Base-by-base conservation (phyloP, 2,888 invertebrate genomes). In the Dilophus febrilis region DNA sequence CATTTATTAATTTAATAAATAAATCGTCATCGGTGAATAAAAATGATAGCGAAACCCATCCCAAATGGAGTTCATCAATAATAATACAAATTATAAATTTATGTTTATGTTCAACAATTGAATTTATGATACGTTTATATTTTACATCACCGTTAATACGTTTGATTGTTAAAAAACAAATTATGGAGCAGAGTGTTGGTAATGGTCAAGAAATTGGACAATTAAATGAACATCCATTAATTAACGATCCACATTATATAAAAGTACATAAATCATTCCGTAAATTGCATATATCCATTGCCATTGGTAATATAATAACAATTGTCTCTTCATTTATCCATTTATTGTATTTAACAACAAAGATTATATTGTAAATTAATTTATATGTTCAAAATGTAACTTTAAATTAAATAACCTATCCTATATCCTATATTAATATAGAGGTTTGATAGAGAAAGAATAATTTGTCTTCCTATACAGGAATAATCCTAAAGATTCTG, bases 151-250 rank as follows among this genome's bases (percentile, higher is more conserved):
- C 80, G 11, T 72, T 88, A 55, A 63, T 87, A 30, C 66, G 66
- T 28, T 68, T 84, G 44, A 83, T 87, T 60, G 70, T 73, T 42
- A 68, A 72, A 50, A 86, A 86, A 55, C 80, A 75, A 13, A 69
- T 70, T 47, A 73, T 85, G 55, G 87, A 87, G 56, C 71, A 70
- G 37, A 71, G 74, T 0, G 76, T 78, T 4, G 85, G 85, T 18
- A 73, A 80, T 38, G 86, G 86, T 2, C 71, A 74, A 51, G 86
- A 86, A 65, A 61, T 87, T 42, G 87, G 86, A 33, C 69, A 70
- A 51, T 70, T 82, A 49, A 65, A 78, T 33, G 67, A 78, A 22
- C 81, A 83, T 39, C 70, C 73, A 47, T 64, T 87, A 19, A 70
- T 74, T 14, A 71, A 78, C 53, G 85, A 85, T 54, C 82, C 84